These are phyloP conservation scores for Nothobranchius furzeri DNA, from an alignment of 2,113 vertebrate genomes.

Conservation along the genomic window DNA sequence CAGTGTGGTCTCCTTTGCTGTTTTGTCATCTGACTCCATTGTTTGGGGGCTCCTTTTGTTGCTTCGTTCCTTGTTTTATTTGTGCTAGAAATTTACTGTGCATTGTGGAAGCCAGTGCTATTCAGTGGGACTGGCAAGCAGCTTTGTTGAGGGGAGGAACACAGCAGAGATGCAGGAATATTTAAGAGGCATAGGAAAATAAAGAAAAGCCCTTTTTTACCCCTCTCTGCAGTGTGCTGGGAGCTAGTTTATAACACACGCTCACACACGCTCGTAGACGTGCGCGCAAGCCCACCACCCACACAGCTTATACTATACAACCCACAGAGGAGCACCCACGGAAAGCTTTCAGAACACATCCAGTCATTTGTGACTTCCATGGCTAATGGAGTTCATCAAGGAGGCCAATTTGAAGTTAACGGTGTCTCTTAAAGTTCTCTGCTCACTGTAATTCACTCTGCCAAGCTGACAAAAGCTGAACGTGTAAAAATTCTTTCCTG, in stretches of 20 bases:
- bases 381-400: conserved; percentile 64
- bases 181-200: conserved; percentile 76
- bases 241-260: conserved; percentile 54
- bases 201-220: conserved; percentile 64
- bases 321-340: conserved; percentile 39
- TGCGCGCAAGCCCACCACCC: conserved; percentile 68
- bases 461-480: conserved; percentile 54
- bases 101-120: conserved; percentile 76
- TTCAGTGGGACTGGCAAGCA: conserved; percentile 74
- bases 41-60: conserved; percentile 76
- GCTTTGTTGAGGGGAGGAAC: conserved; percentile 74
- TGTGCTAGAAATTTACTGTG: conserved; percentile 82
- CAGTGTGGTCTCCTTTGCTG: conserved; percentile 77
- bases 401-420: conserved; percentile 43
- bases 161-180: conserved; percentile 71
- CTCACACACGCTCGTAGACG: conserved; percentile 63
- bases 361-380: conserved; percentile 69
- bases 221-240: conserved; percentile 47
- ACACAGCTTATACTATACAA: conserved; percentile 59
- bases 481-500: conserved; percentile 38
- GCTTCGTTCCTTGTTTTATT: conserved; percentile 77
- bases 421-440: conserved; percentile 51
- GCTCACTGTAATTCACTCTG: conserved; percentile 59
- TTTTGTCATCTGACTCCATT: conserved; percentile 79
- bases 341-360: conserved; percentile 34